Base-by-base conservation (phyloP, 2,113 vertebrate species). In the Vulpes ferrilata region DNA sequence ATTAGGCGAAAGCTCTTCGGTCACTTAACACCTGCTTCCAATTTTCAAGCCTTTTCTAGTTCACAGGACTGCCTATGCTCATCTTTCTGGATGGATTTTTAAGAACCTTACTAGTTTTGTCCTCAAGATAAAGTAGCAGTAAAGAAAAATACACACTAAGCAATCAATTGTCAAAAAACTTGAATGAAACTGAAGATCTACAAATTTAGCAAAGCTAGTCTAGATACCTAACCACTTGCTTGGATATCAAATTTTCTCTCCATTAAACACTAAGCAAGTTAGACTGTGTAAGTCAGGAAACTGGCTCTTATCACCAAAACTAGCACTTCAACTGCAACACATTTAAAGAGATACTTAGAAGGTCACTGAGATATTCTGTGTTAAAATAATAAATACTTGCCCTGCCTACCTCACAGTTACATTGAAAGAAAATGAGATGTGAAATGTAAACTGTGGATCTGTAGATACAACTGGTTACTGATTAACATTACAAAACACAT, bases 341-440 rank as follows among this genome's bases (percentile, higher is more conserved):
- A 80, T 69, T 96, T 94, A 85, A 89, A 89, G 25, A 84, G 9
- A 90, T 64, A 38, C 27, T 74, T 60, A 60, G 7, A 89, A 93
- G 57, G 23, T 79, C 65, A 76, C 53, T 67, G 84, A 15, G 71
- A 85, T 51, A 51, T 10, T 79, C 93, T 82, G 30, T 20, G 64
- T 69, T 81, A 64, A 60, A 64, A 60, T 59, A 91, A 53, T 48
- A 92, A 79, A 88, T 43, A 83, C 7, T 27, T 82, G 32, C 7
- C 25, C 73, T 88, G 57, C 22, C 48, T 71, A 78, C 51, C 57
- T 78, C 27, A 81, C n/a, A 92, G 23, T 67, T 95, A 86, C 5
- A 85, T 0, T 74, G 53, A 55, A 2, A 81, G 19, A 20, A 92
- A 88, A 85, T 89, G 11, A 69, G n/a, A 80, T 38, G 2, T 32